Evolutionary conservation across 2,113 vertebrate genomes (phyloP).

Genomic region (Pelobates fuscus): DNA sequence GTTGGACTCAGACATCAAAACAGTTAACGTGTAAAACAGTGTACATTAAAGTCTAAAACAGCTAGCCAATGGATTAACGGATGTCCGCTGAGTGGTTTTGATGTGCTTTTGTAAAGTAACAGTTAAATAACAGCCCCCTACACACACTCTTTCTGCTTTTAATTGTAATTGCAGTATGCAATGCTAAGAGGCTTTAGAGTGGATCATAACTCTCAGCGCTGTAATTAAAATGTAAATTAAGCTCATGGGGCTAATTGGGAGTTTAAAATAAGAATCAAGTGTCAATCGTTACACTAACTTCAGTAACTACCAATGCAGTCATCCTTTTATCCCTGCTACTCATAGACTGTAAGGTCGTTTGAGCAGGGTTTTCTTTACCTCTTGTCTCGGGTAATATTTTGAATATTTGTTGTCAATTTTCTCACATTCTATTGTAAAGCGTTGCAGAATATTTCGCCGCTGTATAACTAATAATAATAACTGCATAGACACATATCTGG

Average conservation of each 20-base stretch:
- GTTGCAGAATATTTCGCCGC: too few species aligned
- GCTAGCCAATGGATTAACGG: constrained; percentile 83
- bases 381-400: too few species aligned
- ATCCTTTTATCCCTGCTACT: too few species aligned
- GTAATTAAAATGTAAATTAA: not conserved
- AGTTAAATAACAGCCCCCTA: constrained; percentile 56
- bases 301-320: too few species aligned
- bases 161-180: constrained; percentile 50
- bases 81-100: constrained; percentile 83
- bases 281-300: too few species aligned
- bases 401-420: too few species aligned
- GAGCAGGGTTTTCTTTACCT: too few species aligned
- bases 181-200: constrained; percentile 1
- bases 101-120: constrained; percentile 70
- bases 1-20: constrained; percentile 80
- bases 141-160: constrained; percentile 53
- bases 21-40: constrained; percentile 87
- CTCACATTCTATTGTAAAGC: too few species aligned
- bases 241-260: not conserved
- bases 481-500: too few species aligned
- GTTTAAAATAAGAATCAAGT: not conserved
- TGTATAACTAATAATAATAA: too few species aligned
- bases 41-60: constrained; percentile 78
- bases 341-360: too few species aligned
- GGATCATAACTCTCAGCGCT: not conserved